Conservation (phyloP, 1,140 invertebrate species). For the Ladona fulva region DNA sequence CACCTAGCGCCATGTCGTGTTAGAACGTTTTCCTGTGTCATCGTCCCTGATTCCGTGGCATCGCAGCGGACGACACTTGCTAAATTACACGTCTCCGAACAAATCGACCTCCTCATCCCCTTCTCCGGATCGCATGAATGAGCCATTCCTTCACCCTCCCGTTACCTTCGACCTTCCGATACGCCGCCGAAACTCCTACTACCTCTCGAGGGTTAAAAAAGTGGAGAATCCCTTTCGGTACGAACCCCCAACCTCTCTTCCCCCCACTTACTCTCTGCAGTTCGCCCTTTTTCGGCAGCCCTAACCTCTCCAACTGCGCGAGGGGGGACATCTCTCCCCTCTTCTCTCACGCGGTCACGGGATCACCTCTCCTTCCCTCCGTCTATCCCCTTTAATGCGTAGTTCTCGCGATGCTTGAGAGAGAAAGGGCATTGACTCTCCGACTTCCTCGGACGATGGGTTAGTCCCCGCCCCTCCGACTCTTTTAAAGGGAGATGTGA, state of each 20-base stretch:
- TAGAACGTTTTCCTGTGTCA: no score
- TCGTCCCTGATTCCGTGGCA: no score
- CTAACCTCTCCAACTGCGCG: background rate
- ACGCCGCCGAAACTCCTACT: background rate
- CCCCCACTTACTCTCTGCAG: background rate
- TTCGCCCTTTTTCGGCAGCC: background rate
- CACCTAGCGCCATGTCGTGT: no score
- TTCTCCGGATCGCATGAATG: no score
- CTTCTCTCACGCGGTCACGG: no score
- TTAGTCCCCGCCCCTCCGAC: background rate
- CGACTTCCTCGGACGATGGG: no score
- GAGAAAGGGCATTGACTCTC: background rate
- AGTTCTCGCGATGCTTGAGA: background rate
- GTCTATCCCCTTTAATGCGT: no score
- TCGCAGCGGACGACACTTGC: no score
- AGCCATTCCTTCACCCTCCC: background rate
- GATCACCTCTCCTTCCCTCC: no score
- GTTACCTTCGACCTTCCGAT: background rate
- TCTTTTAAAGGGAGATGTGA: conserved; percentile 1
- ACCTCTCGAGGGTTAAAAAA: background rate
- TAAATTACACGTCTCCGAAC: no score
- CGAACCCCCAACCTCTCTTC: background rate
- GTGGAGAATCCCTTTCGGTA: background rate
- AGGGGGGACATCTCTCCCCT: background rate
- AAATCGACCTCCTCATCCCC: no score